A percentile compares a stretch with the other conserved stretches of the same genome.
Evolutionary conservation across 2,888 invertebrate species (phyloP).

Genomic region (Drosophila neoperkinsi): DNA sequence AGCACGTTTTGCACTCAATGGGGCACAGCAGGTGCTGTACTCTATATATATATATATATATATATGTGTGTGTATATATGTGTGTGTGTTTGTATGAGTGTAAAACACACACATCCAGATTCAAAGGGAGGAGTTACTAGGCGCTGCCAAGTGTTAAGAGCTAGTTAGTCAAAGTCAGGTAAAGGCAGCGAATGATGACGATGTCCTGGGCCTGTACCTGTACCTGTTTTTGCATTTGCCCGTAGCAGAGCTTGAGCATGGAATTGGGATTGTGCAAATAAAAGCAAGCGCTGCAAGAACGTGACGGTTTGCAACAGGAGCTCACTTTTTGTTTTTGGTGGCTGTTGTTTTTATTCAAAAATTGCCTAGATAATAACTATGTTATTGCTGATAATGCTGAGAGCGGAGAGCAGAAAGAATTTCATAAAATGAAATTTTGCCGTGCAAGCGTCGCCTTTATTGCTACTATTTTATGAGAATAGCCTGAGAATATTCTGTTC

Average conservation of each 20-base stretch:
- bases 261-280: slow-evolving; percentile 35
- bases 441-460: slow-evolving; percentile 49
- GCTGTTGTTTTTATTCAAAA: slow-evolving; percentile 16
- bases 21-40: slow-evolving; percentile 61
- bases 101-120: neutral
- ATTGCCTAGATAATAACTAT: slow-evolving; percentile 14
- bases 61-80: too few species aligned
- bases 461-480: slow-evolving; percentile 41
- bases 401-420: slow-evolving; percentile 32
- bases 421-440: slow-evolving; percentile 59
- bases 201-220: neutral
- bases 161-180: slow-evolving; percentile 67
- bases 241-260: neutral
- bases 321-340: neutral
- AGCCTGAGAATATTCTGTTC: slow-evolving; percentile 31
- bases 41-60: slow-evolving; percentile 3
- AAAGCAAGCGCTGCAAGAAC: slow-evolving; percentile 50
- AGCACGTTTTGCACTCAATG: slow-evolving; percentile 70
- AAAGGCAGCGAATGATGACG: slow-evolving; percentile 17
- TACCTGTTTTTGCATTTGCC: neutral
- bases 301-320: slow-evolving; percentile 49
- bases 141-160: slow-evolving; percentile 55
- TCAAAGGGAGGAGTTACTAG: slow-evolving; percentile 16
- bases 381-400: slow-evolving; percentile 18
- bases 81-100: neutral